Evolutionary conservation across 2,888 invertebrate species (phyloP), one percentile per base, ranked within the genome.

Genomic region (Augiades crinisus): DNA sequence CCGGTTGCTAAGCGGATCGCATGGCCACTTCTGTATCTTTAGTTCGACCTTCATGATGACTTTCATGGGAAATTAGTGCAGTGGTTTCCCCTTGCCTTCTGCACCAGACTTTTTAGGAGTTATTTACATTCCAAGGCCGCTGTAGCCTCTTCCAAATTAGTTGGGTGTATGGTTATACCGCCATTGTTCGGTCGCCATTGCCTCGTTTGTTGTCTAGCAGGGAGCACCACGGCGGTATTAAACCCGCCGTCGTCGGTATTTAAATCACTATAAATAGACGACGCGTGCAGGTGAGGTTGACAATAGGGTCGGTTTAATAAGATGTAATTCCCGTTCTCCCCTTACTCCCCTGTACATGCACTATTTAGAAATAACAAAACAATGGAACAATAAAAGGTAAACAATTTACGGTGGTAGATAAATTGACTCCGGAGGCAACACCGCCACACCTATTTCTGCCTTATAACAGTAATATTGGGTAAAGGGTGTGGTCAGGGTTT

Each of bases 181-280:
- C 57, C 57, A 55, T 34, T 53, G 49, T 51, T 60, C 56, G 54
- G 52, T 56, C 56, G 58, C 50, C 57, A 60, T 19, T 40, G 57
- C 57, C 57, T 36, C 57, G 54, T 59, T 17, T 5, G 57, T 56
- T 54, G 4, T 56, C 57, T 55, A 54, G 55, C 55, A 54, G 56
- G 55, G 56, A 53, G 59, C 49, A 56, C 56, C 54, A 36, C 50
- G 54, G 38, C 40, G 16, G 19, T 21, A 37, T 37, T n/a, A n/a
- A n/a, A n/a, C n/a, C n/a, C n/a, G n/a, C n/a, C n/a, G n/a, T n/a
- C n/a, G n/a, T n/a, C n/a, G n/a, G n/a, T n/a, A n/a, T n/a, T n/a
- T n/a, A n/a, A n/a, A n/a, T n/a, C n/a, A n/a, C n/a, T n/a, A n/a
- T 38, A 37, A 38, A 37, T 31, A 30, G 17, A 6, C 30, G 38